phyloP scores from a whole-genome alignment of 2,113 vertebrate genomes.

The Rhinoderma darwinii region DNA sequence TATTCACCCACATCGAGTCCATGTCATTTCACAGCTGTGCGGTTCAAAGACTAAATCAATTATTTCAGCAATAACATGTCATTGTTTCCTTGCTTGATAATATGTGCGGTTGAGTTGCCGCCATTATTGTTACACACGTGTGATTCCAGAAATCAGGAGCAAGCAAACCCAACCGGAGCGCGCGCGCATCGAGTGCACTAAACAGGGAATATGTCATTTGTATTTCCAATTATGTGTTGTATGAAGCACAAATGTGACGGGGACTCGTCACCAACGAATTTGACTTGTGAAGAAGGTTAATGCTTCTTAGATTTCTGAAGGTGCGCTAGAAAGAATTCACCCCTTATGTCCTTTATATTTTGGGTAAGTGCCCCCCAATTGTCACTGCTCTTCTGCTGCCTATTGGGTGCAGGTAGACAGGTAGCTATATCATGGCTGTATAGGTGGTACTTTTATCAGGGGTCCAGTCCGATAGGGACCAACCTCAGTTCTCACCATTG shows the following conservation, averaged over 20 bases:
- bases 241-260: not conserved
- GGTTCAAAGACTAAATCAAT: slow-evolving; percentile 37
- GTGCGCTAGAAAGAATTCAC: too few relatives aligned
- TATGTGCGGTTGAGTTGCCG: not conserved
- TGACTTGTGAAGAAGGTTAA: not conserved
- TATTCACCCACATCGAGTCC: not conserved
- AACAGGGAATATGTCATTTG: not conserved
- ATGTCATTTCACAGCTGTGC: slow-evolving; percentile 42
- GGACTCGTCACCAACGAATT: not conserved
- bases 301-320: too few relatives aligned
- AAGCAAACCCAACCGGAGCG: not conserved
- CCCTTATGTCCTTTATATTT: too few relatives aligned
- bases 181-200: not conserved
- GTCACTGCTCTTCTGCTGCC: too few relatives aligned
- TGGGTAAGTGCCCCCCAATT: too few relatives aligned
- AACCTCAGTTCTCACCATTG: too few relatives aligned
- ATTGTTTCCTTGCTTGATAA: slow-evolving; percentile 22
- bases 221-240: not conserved
- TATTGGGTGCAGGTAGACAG: too few relatives aligned
- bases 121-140: slow-evolving; percentile 27
- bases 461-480: too few relatives aligned
- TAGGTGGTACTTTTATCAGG: too few relatives aligned
- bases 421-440: too few relatives aligned
- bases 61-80: slow-evolving; percentile 43
- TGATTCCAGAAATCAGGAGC: slow-evolving; percentile 25